Evolutionary conservation across 2,888 invertebrate species (phyloP).

Genomic region (Caenorhabditis doughertyi): DNA sequence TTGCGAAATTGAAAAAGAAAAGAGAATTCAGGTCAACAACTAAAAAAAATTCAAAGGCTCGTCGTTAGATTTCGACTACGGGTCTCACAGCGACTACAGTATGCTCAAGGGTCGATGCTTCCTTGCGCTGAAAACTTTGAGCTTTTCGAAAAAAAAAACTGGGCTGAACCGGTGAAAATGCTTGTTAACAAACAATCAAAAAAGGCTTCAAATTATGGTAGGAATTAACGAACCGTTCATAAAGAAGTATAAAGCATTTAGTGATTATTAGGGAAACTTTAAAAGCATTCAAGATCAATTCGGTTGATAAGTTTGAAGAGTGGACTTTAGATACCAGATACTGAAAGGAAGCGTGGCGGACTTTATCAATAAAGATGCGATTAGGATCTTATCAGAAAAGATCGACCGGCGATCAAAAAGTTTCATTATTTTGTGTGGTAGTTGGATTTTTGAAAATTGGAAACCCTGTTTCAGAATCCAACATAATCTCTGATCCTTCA

Average conservation of each 20-base stretch:
- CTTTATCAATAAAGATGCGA: slow-evolving; percentile 2
- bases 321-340: neutral
- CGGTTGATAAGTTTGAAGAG: neutral
- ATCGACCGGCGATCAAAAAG: slow-evolving; percentile 21
- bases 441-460: neutral
- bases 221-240: neutral
- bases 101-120: neutral
- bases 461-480: too few relatives aligned
- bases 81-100: neutral
- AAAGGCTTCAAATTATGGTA: neutral
- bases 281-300: slow-evolving; percentile 10
- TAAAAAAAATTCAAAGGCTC: neutral
- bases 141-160: neutral
- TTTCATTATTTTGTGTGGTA: too few relatives aligned
- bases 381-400: slow-evolving; percentile 28
- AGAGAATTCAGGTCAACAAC: neutral
- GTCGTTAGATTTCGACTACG: neutral
- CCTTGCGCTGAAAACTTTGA: neutral
- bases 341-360: neutral
- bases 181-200: neutral
- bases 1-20: neutral
- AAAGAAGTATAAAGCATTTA: neutral
- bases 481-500: too few relatives aligned
- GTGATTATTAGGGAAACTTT: slow-evolving; percentile 21
- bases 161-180: neutral